phyloP scores from a whole-genome alignment of 2,888 invertebrate genomes.

The Nephrotoma guestfalica region DNA sequence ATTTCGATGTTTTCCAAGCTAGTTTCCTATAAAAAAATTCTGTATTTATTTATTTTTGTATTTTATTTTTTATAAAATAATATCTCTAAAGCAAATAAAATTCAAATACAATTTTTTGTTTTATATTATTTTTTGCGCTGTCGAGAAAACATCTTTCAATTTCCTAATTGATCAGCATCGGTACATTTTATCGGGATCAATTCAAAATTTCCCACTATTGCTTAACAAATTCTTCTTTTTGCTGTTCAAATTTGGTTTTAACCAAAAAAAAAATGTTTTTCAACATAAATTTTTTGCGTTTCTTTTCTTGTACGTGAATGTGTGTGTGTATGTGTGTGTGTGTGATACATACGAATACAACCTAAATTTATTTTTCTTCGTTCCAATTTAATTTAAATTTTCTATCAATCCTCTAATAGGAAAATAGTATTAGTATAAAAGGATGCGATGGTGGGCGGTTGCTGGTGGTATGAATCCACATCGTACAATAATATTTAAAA shows the following conservation, averaged over 20 bases:
- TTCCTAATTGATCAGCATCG: neutral
- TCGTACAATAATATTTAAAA: neutral
- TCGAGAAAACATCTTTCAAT: neutral
- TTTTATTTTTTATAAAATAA: neutral
- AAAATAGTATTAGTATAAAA: neutral
- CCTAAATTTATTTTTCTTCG: neutral
- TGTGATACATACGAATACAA: neutral
- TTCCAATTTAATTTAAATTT: neutral
- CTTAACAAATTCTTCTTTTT: neutral
- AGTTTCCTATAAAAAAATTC: neutral
- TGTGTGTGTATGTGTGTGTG: too few relatives aligned
- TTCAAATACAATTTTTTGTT: neutral
- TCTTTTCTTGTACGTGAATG: neutral
- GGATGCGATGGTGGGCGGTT: neutral
- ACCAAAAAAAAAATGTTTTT: neutral
- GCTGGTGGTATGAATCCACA: neutral
- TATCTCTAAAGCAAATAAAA: neutral
- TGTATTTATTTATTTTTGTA: neutral
- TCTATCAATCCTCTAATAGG: neutral
- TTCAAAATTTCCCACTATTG: neutral
- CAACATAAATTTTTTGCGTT: neutral
- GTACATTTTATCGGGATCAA: neutral
- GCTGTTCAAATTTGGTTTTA: neutral
- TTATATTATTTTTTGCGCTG: neutral
- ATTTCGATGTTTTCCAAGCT: neutral